phyloP scores from a whole-genome alignment of 2,888 invertebrate genomes.

The Pollenia griseotomentosa region DNA sequence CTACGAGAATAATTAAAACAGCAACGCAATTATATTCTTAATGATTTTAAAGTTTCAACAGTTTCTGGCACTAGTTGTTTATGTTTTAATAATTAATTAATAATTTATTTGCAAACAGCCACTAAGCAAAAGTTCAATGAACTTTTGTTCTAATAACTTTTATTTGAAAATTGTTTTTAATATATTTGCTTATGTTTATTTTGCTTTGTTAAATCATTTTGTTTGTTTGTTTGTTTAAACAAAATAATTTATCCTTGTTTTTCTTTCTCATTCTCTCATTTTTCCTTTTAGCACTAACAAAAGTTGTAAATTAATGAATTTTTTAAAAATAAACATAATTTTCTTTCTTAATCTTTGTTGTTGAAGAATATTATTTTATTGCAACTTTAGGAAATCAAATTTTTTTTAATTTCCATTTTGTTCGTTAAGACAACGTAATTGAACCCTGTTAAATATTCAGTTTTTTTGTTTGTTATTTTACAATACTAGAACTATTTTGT shows the following conservation, averaged over 20 bases:
- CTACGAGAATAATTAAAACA: constrained; percentile 8
- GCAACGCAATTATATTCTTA: constrained; percentile 14
- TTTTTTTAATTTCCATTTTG: too few relatives aligned
- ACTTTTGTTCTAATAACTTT: constrained; percentile 42
- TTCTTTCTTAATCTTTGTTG: neutral
- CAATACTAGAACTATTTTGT: too few relatives aligned
- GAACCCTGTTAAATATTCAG: too few relatives aligned
- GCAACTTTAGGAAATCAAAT: too few relatives aligned
- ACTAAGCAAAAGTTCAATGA: constrained; percentile 25
- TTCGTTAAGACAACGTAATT: too few relatives aligned
- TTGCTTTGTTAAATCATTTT: constrained; percentile 6
- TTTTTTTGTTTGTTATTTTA: too few relatives aligned
- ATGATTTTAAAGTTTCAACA: constrained; percentile 11
- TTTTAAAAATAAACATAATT: neutral
- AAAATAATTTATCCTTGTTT: neutral
- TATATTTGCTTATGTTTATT: neutral
- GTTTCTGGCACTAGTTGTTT: neutral
- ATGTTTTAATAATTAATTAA: constrained; percentile 12
- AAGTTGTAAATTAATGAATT: too few relatives aligned
- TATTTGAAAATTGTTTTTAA: neutral
- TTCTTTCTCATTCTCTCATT: neutral
- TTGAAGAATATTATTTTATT: too few relatives aligned
- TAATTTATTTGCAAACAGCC: constrained; percentile 8
- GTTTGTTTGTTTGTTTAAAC: neutral
- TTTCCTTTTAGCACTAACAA: neutral